Conservation (phyloP, 37 sponge, comb jelly and placozoan genomes). For the Eunapius fragilis region DNA sequence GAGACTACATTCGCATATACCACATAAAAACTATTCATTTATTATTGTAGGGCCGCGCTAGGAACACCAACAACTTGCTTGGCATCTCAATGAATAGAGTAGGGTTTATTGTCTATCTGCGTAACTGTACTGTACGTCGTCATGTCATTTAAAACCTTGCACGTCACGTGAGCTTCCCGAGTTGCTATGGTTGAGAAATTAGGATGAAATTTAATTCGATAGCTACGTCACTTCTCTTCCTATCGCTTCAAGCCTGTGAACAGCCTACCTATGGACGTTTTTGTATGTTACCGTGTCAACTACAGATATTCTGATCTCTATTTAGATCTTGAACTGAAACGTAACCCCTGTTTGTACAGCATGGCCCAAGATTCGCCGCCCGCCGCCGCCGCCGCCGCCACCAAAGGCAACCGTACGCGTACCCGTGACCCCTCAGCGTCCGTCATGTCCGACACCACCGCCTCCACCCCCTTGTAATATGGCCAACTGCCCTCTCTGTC, state of each 20-base stretch:
- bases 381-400: no score
- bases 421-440: not conserved
- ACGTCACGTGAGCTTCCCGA: not conserved
- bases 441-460: not conserved
- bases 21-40: no score
- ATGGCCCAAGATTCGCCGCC: no score
- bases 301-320: not conserved
- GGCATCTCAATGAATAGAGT: no score
- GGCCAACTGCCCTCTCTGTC: not conserved
- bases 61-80: no score
- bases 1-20: no score
- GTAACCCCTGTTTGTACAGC: no score
- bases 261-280: not conserved
- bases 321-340: not conserved
- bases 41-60: no score
- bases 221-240: not conserved
- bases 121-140: no score
- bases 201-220: not conserved
- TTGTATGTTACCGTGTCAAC: not conserved
- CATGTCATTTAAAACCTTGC: no score
- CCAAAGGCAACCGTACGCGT: not conserved
- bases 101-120: no score
- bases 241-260: not conserved
- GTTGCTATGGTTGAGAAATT: not conserved
- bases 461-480: not conserved